These are phyloP conservation scores for Ivindomyrus marchei DNA, from an alignment of 2,113 vertebrate genomes.

Conservation along the genomic window DNA sequence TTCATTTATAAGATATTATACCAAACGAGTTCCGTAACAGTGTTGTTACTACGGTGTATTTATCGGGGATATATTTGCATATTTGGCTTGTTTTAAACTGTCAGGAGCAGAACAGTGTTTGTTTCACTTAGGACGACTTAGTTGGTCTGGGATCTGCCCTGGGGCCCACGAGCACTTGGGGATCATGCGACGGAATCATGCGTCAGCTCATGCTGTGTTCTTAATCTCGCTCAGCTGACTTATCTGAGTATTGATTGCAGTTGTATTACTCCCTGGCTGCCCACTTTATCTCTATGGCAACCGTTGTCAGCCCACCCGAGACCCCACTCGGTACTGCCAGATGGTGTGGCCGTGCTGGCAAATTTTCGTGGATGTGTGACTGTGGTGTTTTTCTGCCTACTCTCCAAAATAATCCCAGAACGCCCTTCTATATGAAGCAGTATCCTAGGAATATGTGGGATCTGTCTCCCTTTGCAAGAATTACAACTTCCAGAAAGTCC, in stretches of 20 bases:
- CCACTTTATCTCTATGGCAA: background rate
- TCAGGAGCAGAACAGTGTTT: background rate
- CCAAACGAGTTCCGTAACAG: background rate
- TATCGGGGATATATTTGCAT: background rate
- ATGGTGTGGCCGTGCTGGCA: background rate
- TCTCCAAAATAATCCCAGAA: background rate
- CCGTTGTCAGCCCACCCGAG: background rate
- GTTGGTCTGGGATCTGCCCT: background rate
- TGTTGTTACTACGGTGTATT: background rate
- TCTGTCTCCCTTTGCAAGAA: background rate
- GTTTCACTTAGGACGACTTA: background rate
- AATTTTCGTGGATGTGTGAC: background rate
- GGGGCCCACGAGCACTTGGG: background rate
- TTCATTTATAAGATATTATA: background rate
- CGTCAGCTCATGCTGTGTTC: background rate
- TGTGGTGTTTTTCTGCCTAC: background rate
- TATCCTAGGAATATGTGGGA: background rate
- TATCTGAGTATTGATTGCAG: background rate
- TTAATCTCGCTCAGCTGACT: background rate
- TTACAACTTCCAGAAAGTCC: background rate
- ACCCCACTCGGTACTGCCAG: background rate
- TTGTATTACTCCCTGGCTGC: background rate
- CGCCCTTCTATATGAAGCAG: background rate
- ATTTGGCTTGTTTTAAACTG: background rate
- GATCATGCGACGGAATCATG: background rate